These are phyloP conservation scores for Tapirus terrestris DNA, from an alignment of 2,113 vertebrate genomes.

Conservation along the genomic window DNA sequence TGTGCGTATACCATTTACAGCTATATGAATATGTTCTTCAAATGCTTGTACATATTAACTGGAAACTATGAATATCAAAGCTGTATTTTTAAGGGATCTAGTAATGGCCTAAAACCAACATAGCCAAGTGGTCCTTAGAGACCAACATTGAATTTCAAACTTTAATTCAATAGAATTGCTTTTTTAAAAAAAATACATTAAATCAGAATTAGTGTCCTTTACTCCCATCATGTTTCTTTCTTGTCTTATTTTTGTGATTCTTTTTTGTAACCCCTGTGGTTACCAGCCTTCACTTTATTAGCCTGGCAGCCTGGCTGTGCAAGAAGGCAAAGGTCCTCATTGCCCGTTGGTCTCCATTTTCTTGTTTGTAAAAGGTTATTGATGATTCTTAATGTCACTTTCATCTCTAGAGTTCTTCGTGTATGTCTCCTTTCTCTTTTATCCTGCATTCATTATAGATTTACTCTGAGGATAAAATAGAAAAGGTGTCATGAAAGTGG, in stretches of 20 bases:
- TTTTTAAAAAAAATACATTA: constrained; percentile 6
- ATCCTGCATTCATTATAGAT: constrained; percentile 35
- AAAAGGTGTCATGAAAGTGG: background rate
- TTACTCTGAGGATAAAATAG: background rate
- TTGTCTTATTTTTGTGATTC: background rate
- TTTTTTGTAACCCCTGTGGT: background rate
- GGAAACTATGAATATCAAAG: constrained; percentile 45
- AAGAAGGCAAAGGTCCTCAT: background rate
- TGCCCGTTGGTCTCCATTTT: constrained; percentile 39
- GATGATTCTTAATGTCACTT: background rate
- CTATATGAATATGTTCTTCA: background rate
- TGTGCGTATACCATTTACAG: background rate
- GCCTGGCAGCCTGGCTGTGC: background rate
- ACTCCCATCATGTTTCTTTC: background rate
- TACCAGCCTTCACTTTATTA: background rate
- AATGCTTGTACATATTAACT: background rate
- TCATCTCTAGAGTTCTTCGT: background rate
- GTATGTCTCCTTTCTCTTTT: constrained; percentile 38
- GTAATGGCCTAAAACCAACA: background rate
- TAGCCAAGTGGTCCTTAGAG: constrained; percentile 15
- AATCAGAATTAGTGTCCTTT: background rate
- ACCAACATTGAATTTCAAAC: constrained; percentile 43
- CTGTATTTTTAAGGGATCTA: constrained; percentile 3
- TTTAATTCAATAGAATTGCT: constrained; percentile 20
- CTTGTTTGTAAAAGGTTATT: constrained; percentile 1